Percentiles rank a stretch among this genome's conserved stretches.
Evolutionary conservation across 2,113 vertebrate genomes (phyloP).

Genomic region (Benitochromis conjunctus): DNA sequence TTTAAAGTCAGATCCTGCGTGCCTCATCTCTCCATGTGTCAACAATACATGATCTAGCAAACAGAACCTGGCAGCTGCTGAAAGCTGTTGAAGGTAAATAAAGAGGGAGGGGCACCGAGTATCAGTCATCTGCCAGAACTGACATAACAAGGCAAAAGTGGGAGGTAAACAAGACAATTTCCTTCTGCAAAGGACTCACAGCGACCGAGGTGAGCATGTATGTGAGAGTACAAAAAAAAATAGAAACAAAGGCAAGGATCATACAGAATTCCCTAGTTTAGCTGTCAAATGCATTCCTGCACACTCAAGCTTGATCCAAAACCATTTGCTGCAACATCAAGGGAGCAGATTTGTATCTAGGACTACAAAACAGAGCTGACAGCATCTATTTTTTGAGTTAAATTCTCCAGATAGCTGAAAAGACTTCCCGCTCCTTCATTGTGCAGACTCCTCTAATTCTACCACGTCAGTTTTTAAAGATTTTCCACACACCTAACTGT

Average conservation of each 20-base stretch:
- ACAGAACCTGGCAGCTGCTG: neutral
- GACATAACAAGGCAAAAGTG: neutral
- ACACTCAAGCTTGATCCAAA: neutral
- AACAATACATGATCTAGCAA: neutral
- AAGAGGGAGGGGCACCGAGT: neutral
- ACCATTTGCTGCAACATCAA: neutral
- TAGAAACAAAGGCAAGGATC: neutral
- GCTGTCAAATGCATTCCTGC: neutral
- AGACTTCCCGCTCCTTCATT: neutral
- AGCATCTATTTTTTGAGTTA: neutral
- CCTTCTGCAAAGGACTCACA: neutral
- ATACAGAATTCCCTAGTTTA: neutral
- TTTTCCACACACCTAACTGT: neutral
- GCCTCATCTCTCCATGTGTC: neutral
- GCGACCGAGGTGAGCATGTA: neutral
- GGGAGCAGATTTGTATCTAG: neutral
- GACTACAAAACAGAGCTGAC: neutral
- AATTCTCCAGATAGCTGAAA: neutral
- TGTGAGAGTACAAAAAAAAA: neutral
- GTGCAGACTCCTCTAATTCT: neutral
- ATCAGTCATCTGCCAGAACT: neutral
- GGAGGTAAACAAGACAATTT: neutral
- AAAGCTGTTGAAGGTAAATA: neutral
- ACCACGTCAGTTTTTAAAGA: neutral
- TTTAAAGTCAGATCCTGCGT: neutral